phyloP scores from a whole-genome alignment of 2,797 vertebrate genomes.

The Typhlichthys subterraneus region DNA sequence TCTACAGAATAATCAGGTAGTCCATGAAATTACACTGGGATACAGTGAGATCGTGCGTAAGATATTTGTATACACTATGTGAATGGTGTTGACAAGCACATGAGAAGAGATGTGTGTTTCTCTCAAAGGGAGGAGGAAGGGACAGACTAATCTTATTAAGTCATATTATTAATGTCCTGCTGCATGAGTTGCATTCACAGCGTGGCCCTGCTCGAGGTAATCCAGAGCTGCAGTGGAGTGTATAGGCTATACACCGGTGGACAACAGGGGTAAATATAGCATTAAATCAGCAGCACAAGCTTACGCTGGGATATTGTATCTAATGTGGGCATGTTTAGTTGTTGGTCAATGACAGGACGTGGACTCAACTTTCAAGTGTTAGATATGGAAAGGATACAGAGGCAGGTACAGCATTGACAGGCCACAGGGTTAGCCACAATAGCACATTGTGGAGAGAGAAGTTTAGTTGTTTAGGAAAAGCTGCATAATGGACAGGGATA shows the following conservation, averaged over 20 bases:
- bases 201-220: slow-evolving; percentile 46
- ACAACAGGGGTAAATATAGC: slow-evolving; percentile 62
- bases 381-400: neutral
- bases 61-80: neutral
- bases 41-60: neutral
- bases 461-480: slow-evolving; percentile 7
- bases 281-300: slow-evolving; percentile 37
- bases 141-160: slow-evolving; percentile 62
- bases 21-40: neutral
- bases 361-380: too few relatives aligned
- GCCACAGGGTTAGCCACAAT: too few relatives aligned
- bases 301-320: slow-evolving; percentile 11
- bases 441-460: too few relatives aligned
- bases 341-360: neutral
- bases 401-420: neutral
- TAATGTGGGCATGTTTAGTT: neutral
- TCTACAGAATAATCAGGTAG: too few relatives aligned
- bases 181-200: slow-evolving; percentile 33
- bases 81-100: neutral
- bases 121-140: slow-evolving; percentile 25
- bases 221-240: slow-evolving; percentile 34
- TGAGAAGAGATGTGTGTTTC: neutral
- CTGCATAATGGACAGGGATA: neutral
- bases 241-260: slow-evolving; percentile 40
- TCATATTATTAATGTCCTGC: slow-evolving; percentile 45